Evolutionary conservation across 2,797 vertebrate genomes (phyloP).

Genomic region (Eupleurogrammus muticus): DNA sequence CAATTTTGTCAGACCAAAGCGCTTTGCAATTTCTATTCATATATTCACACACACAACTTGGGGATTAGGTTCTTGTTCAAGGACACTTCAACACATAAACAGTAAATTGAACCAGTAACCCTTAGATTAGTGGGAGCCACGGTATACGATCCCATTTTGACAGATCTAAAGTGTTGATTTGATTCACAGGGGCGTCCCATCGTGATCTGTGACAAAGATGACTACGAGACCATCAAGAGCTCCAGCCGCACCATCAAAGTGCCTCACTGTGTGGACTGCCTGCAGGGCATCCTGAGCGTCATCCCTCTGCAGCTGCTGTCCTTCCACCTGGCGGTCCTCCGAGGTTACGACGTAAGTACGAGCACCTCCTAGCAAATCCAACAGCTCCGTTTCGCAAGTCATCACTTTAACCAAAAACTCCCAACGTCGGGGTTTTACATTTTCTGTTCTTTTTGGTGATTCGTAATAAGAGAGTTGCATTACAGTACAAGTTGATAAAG

Average conservation of each 20-base stretch:
- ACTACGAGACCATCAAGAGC: slow-evolving; percentile 93
- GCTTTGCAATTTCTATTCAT: too few relatives aligned
- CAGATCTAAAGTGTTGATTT: slow-evolving; percentile 1
- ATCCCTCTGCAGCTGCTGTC: slow-evolving; percentile 97
- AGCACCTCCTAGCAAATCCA: background rate
- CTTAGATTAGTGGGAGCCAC: too few relatives aligned
- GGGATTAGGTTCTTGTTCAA: too few relatives aligned
- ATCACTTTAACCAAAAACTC: background rate
- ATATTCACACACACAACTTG: too few relatives aligned
- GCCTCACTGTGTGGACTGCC: slow-evolving; percentile 96
- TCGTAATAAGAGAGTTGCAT: too few relatives aligned
- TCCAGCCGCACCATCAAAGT: slow-evolving; percentile 95
- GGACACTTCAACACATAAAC: too few relatives aligned
- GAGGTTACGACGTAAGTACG: slow-evolving; percentile 94
- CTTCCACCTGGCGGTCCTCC: slow-evolving; percentile 96
- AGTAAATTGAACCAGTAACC: too few relatives aligned
- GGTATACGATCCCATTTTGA: background rate
- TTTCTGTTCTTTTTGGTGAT: background rate
- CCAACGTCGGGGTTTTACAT: background rate
- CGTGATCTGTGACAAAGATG: slow-evolving; percentile 96
- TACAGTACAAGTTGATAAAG: too few relatives aligned
- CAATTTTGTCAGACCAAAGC: too few relatives aligned
- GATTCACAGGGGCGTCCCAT: slow-evolving; percentile 92
- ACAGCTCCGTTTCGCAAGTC: background rate
- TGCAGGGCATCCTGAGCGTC: slow-evolving; percentile 97